Evolutionary conservation across 1,140 invertebrate species (phyloP).

Genomic region (Drosophila tsacasi): DNA sequence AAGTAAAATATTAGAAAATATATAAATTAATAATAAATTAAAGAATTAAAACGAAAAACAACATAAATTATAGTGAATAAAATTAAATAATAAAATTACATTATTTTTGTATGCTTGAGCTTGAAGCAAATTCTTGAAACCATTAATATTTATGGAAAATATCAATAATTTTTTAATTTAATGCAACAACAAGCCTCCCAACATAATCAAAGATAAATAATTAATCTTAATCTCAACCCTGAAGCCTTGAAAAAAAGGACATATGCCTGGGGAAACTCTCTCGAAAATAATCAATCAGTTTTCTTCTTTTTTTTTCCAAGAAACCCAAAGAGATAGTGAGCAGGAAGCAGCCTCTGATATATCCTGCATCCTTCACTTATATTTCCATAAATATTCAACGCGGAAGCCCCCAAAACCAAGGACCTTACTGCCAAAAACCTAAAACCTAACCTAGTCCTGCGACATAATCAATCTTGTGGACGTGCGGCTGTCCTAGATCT

Average conservation of each 20-base stretch:
- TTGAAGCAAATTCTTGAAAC: no score
- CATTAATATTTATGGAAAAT: neutral
- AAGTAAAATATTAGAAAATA: neutral
- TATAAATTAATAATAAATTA: neutral
- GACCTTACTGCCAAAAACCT: neutral
- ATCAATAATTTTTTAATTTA: neutral
- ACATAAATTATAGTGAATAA: neutral
- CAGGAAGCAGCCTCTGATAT: neutral
- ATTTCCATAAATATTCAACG: conserved; percentile 26
- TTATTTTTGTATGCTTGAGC: neutral
- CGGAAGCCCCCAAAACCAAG: neutral
- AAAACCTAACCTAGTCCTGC: conserved; percentile 17
- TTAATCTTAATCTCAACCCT: conserved; percentile 8
- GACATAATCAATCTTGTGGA: conserved; percentile 43
- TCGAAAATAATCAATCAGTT: conserved; percentile 38
- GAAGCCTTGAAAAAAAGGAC: neutral
- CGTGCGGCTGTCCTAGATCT: conserved; percentile 25
- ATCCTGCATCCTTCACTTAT: conserved; percentile 1
- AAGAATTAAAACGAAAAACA: neutral
- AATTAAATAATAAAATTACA: neutral
- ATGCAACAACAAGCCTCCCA: neutral
- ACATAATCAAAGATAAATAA: neutral
- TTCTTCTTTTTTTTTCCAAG: neutral
- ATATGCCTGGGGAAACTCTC: neutral
- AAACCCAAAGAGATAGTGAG: neutral